These are phyloP conservation scores for Liopterus haemorrhoidalis DNA, from an alignment of 2,888 invertebrate species.

Conservation along the genomic window DNA sequence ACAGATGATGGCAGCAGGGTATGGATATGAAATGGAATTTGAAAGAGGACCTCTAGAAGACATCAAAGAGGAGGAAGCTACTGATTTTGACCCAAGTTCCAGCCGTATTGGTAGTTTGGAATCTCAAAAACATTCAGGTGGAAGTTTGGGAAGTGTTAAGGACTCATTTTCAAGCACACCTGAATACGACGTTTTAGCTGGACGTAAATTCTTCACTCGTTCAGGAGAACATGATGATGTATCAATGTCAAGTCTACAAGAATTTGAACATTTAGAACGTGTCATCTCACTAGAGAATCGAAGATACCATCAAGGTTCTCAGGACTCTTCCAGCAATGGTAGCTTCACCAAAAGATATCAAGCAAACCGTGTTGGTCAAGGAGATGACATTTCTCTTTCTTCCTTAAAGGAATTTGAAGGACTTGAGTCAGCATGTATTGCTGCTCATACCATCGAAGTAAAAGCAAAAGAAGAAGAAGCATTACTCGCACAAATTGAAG, in stretches of 20 bases:
- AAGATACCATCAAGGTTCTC: constrained; percentile 68
- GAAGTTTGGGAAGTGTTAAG: constrained; percentile 70
- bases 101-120: constrained; percentile 71
- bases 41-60: constrained; percentile 82
- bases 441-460: constrained; percentile 75
- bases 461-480: constrained; percentile 83
- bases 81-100: constrained; percentile 71
- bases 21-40: constrained; percentile 70
- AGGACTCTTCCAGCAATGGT: constrained; percentile 78
- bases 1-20: constrained; percentile 54
- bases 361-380: constrained; percentile 65
- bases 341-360: constrained; percentile 70
- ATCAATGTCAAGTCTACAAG: constrained; percentile 87
- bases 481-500: constrained; percentile 54
- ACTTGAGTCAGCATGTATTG: constrained; percentile 79
- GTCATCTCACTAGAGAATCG: constrained; percentile 76
- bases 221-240: constrained; percentile 86
- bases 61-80: constrained; percentile 86
- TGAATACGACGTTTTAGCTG: constrained; percentile 79
- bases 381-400: constrained; percentile 79
- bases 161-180: constrained; percentile 89
- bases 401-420: constrained; percentile 92
- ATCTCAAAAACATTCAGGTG: constrained; percentile 72
- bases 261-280: constrained; percentile 87
- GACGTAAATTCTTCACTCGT: constrained; percentile 75